Evolutionary conservation across 2,797 vertebrate genomes (phyloP), one percentile per base, ranked within the genome.

Genomic region (Eptatretus atami): DNA sequence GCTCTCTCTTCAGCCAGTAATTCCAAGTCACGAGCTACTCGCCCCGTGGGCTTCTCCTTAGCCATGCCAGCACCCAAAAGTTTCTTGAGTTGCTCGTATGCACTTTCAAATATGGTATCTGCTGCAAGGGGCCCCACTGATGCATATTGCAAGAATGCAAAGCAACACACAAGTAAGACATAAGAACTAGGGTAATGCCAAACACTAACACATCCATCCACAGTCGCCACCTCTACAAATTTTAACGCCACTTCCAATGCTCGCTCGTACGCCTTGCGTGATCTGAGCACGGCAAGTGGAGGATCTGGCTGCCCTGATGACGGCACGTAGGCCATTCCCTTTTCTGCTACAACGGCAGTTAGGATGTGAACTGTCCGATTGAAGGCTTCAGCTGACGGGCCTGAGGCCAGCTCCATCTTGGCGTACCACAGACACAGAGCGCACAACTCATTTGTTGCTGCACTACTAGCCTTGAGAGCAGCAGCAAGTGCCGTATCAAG

Each of bases 111-210:
- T 65, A 92, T 68, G 1, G 25, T 55, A 11, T 73, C 68, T 1
- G 83, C 78, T 12, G 82, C 81, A 15, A 84, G 76, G 3, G 93
- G 70, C n/a, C 84, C 81, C 61, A 80, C 65, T 0, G 92, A 95
- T 66, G 94, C 71, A 70, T 95, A 92, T 73, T 96, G 92, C 69
- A 93, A 92, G 65, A 95, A 77, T 31, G 81, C 76, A 0, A 78
- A 86, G 70, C 87, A 94, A 54, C 76, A 80, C 14, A 77, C 74
- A 68, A 90, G 66, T 24, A 69, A 74, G 5, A 69, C 67, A 2
- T 75, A 67, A 15, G 72, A 15, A 54, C 53, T 3, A 13, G 11
- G 63, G 52, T 60, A 14, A 19, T 12, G 3, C 14, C 24, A 14
- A 24, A 19, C 11, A 6, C 12, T 11, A 6, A 5, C 12, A 4